Conservation (phyloP, 2,113 vertebrate genomes). For the Apodemus speciosus region DNA sequence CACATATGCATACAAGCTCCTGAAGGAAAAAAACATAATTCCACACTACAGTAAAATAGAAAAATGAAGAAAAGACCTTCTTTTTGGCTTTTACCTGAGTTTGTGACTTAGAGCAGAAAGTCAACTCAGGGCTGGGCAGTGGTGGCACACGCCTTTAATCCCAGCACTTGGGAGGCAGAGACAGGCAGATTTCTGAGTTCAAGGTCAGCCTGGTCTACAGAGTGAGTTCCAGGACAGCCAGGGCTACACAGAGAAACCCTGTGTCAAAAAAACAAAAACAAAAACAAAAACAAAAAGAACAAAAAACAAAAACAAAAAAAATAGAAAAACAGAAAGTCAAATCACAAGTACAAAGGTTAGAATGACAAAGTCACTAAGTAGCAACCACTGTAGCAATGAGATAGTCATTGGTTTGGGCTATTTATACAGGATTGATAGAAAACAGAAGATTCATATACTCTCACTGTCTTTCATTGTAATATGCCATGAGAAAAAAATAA, state of each 20-base stretch:
- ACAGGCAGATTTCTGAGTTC: too few relatives aligned
- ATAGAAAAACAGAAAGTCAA: too few relatives aligned
- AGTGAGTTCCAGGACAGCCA: too few relatives aligned
- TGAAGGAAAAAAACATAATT: neutral
- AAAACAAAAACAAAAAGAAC: too few relatives aligned
- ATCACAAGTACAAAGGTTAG: too few relatives aligned
- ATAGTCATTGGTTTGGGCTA: neutral
- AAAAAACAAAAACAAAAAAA: too few relatives aligned
- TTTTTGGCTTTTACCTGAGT: neutral
- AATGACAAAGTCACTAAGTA: accelerated
- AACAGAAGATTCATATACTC: neutral
- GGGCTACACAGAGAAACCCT: too few relatives aligned
- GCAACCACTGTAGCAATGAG: accelerated
- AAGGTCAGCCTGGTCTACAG: too few relatives aligned
- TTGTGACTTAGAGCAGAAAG: neutral
- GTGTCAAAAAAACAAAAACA: too few relatives aligned
- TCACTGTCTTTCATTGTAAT: neutral
- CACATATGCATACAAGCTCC: neutral
- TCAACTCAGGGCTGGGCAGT: too few relatives aligned
- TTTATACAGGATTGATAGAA: neutral
- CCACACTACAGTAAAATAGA: neutral
- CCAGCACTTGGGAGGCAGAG: too few relatives aligned
- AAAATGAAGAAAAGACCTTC: neutral
- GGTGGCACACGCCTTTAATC: too few relatives aligned
- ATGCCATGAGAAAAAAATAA: neutral